A percentile compares a stretch with the other conserved stretches of the same genome.
These are phyloP conservation scores for Artibeus lituratus DNA, from an alignment of 2,797 vertebrate species.

Conservation along the genomic window DNA sequence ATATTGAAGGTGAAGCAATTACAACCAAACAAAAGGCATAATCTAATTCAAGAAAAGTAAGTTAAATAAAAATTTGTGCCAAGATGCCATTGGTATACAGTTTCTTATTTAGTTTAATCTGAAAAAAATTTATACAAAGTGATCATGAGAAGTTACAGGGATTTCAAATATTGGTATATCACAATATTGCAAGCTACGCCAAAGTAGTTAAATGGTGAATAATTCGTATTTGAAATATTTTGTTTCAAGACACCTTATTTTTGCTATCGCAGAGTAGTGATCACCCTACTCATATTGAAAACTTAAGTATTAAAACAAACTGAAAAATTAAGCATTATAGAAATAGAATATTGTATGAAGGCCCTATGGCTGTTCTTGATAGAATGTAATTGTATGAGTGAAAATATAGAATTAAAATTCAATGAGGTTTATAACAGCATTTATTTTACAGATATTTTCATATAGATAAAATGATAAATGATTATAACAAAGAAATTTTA, in stretches of 20 bases:
- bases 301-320: not conserved
- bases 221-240: conserved; percentile 16
- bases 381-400: not conserved
- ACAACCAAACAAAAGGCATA: not conserved
- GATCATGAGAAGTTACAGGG: not conserved
- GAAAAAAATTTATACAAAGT: not conserved
- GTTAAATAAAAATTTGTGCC: not conserved
- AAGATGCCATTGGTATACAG: not conserved
- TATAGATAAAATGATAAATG: not conserved
- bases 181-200: not conserved
- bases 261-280: not conserved
- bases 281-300: not conserved
- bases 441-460: not conserved
- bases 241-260: not conserved
- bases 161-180: not conserved
- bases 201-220: not conserved
- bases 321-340: not conserved
- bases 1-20: not conserved
- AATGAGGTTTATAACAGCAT: not conserved
- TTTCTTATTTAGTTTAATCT: not conserved
- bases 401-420: conserved; percentile 11
- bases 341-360: not conserved
- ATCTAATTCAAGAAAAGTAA: not conserved
- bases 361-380: not conserved
- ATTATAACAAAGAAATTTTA: conserved; percentile 19